Evolutionary conservation across 2,797 vertebrate species (phyloP), one percentile per base, ranked within the genome.

Genomic region (Melanitta fusca): DNA sequence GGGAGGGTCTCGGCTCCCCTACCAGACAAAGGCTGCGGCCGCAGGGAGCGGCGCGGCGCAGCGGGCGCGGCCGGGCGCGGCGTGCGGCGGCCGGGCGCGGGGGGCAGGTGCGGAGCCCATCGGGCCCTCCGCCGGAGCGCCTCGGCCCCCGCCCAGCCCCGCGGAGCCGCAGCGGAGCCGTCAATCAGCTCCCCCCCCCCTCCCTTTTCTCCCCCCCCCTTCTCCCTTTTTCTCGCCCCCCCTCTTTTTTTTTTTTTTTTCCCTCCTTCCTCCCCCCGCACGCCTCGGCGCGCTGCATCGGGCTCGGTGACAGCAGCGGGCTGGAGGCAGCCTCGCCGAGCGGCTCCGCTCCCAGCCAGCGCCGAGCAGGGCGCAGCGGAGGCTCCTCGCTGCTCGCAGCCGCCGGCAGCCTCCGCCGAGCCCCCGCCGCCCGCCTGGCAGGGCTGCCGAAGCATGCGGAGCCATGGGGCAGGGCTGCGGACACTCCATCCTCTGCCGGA

Each of bases 401-500:
- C 34, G 21, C 61, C 68, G 79, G 65, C 72, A 36, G 24, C 22
- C 53, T n/a, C 39, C 34, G 25, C 69, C 32, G 41, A 64, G 61
- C 77, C 27, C 74, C 38, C 25, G 39, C 78, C 57, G 86, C 69
- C 75, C 82, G 58, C 85, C 91, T 68, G 69, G 94, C 95, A 81
- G 83, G 83, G 96, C 97, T 93, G 96, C 97, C 74, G 98, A 95
- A 98, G 98, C 96, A 99, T 98, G 98, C 98, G 98, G 98, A 98
- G 98, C 96, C 97, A 99, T 99, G 99, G 99, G 99, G 98, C 99
- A 99, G 97, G 99, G 99, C 95, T 99, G 99, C 96, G 99, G 99
- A 98, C 99, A 99, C 98, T 99, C 99, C 98, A 99, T 99, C 97
- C 99, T 99, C 94, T 99, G 99, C 98, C 98, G 99, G 98, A 99